phyloP scores from a whole-genome alignment of 2,797 vertebrate genomes.

The Tachyglossus aculeatus region DNA sequence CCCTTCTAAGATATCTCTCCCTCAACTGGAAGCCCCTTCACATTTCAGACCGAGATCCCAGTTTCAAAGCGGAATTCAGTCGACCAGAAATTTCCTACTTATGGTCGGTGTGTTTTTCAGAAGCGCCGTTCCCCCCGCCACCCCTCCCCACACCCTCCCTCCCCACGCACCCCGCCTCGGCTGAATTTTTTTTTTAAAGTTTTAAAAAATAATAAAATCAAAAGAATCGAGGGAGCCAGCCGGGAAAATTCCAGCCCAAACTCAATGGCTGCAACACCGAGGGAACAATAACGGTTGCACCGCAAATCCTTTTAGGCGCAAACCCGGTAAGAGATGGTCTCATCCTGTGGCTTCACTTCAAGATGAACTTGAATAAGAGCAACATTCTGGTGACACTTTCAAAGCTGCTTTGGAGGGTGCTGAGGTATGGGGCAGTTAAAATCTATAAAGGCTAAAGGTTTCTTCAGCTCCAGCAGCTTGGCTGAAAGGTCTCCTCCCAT shows the following conservation, averaged over 20 bases:
- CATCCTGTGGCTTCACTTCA: conserved; percentile 23
- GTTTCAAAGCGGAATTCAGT: conserved; percentile 10
- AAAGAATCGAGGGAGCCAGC: conserved; percentile 15
- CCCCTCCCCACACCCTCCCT: too few species aligned
- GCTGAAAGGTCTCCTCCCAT: conserved; percentile 79
- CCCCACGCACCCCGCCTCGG: too few species aligned
- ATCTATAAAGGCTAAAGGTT: conserved; percentile 70
- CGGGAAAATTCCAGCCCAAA: conserved; percentile 36
- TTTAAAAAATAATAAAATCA: conserved; percentile 41
- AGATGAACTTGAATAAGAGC: conserved; percentile 51
- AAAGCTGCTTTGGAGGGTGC: conserved; percentile 54
- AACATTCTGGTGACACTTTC: conserved; percentile 41
- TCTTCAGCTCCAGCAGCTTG: conserved; percentile 73
- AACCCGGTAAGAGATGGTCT: background rate
- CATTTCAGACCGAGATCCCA: conserved; percentile 23
- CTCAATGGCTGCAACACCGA: conserved; percentile 21
- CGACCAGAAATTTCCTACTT: conserved; percentile 3
- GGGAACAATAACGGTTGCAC: background rate
- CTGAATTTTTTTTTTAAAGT: too few species aligned
- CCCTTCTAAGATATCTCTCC: conserved; percentile 3
- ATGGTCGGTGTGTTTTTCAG: conserved; percentile 30
- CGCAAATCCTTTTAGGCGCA: conserved; percentile 17
- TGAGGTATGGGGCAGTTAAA: conserved; percentile 67
- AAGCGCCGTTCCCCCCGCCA: too few species aligned
- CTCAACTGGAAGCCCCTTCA: conserved; percentile 12